These are phyloP conservation scores for Scaeva pyrastri DNA, from an alignment of 2,888 invertebrate species.

Conservation along the genomic window DNA sequence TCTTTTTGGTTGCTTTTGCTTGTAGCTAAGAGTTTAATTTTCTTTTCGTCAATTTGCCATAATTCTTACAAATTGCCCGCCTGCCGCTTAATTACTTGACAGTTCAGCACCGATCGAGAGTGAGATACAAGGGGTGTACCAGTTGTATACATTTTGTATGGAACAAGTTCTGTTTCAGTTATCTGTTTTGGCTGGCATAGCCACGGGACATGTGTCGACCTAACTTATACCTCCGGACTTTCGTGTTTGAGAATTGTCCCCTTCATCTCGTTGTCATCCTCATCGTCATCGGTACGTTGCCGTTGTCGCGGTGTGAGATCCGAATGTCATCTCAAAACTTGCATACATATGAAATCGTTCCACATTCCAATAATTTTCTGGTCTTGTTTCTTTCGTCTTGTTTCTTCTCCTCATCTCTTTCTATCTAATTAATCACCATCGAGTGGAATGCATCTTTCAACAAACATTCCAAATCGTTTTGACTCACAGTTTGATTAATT, in stretches of 20 bases:
- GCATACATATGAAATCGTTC: constrained; percentile 39
- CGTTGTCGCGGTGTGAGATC: constrained; percentile 49
- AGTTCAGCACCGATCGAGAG: constrained; percentile 25
- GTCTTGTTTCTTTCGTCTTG: constrained; percentile 7
- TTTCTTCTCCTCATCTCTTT: not conserved
- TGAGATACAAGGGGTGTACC: not conserved
- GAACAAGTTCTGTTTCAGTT: constrained; percentile 59
- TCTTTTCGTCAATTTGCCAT: constrained; percentile 75
- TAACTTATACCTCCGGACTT: constrained; percentile 51
- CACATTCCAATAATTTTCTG: constrained; percentile 62
- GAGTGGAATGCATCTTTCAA: constrained; percentile 71
- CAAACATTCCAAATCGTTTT: constrained; percentile 67
- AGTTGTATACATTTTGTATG: not conserved
- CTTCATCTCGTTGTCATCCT: not conserved
- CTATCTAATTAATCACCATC: constrained; percentile 61
- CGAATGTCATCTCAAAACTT: constrained; percentile 55
- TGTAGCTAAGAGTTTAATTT: constrained; percentile 52
- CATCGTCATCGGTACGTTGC: not conserved
- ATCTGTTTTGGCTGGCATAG: no score
- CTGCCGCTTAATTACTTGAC: constrained; percentile 71
- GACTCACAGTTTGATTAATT: constrained; percentile 65
- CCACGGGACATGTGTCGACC: constrained; percentile 52
- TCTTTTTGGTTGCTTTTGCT: not conserved
- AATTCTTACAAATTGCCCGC: constrained; percentile 70
- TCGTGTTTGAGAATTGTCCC: not conserved